Percentiles rank a stretch among this genome's conserved stretches.
These are phyloP conservation scores for Onychostruthus taczanowskii DNA, from an alignment of 2,113 vertebrate species.

Conservation along the genomic window DNA sequence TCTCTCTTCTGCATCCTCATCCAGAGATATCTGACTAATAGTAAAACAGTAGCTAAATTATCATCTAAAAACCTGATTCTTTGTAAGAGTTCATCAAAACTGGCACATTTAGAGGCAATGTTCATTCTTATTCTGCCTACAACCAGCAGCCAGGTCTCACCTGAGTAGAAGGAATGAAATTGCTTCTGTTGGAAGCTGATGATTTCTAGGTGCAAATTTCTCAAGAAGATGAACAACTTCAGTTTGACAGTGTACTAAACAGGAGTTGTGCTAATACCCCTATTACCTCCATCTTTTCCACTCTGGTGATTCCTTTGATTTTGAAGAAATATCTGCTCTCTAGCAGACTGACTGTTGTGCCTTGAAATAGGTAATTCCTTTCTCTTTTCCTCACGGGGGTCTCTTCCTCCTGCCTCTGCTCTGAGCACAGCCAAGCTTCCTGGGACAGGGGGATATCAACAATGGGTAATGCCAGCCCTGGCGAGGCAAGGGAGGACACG, in stretches of 20 bases:
- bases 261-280: background rate
- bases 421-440: background rate
- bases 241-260: background rate
- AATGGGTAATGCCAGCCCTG: background rate
- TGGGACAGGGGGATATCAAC: background rate
- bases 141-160: background rate
- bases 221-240: background rate
- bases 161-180: background rate
- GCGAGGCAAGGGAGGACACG: rapidly evolving
- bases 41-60: background rate
- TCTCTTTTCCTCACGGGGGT: background rate
- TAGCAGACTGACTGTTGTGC: background rate
- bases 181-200: background rate
- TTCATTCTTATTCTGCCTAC: background rate
- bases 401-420: background rate
- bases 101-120: background rate
- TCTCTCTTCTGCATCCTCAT: background rate
- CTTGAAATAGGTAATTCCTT: background rate
- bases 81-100: background rate
- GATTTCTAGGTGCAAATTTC: background rate
- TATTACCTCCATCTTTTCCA: background rate
- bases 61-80: background rate
- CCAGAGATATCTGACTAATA: background rate
- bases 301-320: background rate
- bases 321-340: background rate